Base-by-base conservation (phyloP, 2,113 vertebrate genomes). In the Sinocyclocheilus anophthalmus region DNA sequence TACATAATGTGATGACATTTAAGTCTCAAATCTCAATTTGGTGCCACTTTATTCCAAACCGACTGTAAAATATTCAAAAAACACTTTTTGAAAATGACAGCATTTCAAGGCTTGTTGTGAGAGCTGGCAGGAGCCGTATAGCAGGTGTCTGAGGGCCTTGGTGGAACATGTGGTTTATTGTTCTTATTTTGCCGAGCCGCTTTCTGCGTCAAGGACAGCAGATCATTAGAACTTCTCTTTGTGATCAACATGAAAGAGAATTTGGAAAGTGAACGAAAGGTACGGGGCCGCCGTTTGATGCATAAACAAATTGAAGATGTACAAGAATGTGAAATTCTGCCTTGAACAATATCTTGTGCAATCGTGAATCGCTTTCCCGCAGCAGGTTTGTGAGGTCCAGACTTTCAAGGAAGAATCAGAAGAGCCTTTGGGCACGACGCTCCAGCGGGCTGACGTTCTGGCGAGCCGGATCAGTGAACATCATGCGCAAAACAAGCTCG, bases 221-320 rank as follows among this genome's bases (percentile, higher is more conserved):
- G 53, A 82, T 80, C 55, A 81, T 76, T 39, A 85, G 59, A 79
- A 79, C 75, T 70, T 55, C 50, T 88, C 70, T 85, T 82, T 70
- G 76, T 85, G 84, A 72, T 78, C 59, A 76, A 53, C 84, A 75
- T 57, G 57, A 82, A 82, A 85, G 33, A 48, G 77, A 10, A 37
- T 73, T 20, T 45, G 24, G 72, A 81, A 76, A 70, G 72, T 10
- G 48, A 76, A 59, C 33, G 72, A 77, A 85, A 72, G 67, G 50
- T 75, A 81, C 70, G 37, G 30, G 81, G 61, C 45, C 13, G 26
- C 26, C 14, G 77, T 73, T 18, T 61, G 55, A 33, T 61, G 78
- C 81, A 78, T 84, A 69, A 83, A 83, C 59, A 78, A 78, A 78
- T 63, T 45, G 45, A 50, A 48, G 83, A 53, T 61, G 24, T 20